These are phyloP conservation scores for Malacoraja senta DNA, from an alignment of 2,797 vertebrate genomes.

Conservation along the genomic window DNA sequence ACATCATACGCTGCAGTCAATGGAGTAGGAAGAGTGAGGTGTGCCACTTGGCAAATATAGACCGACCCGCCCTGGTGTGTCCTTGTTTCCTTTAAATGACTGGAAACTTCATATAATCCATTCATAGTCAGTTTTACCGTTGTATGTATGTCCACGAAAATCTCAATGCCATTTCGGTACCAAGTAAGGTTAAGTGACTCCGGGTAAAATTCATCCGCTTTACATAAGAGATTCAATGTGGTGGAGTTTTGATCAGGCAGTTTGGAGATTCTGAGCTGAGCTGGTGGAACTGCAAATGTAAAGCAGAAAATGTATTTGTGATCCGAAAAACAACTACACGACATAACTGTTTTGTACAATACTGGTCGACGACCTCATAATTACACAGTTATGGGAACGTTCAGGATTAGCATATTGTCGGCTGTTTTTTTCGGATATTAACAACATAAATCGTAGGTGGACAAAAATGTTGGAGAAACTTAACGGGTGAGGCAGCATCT, in stretches of 20 bases:
- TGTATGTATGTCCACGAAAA: neutral
- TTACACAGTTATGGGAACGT: neutral
- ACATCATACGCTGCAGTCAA: neutral
- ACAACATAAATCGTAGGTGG: neutral
- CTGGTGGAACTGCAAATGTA: neutral
- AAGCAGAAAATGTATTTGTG: too few relatives aligned
- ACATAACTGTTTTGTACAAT: neutral
- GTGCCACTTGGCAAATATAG: neutral
- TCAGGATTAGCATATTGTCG: neutral
- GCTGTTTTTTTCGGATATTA: too few relatives aligned
- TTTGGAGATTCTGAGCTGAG: neutral
- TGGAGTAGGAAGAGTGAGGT: neutral
- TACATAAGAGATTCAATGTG: neutral
- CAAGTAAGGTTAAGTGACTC: neutral
- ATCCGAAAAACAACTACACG: neutral
- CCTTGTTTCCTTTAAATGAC: neutral
- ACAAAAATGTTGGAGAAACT: too few relatives aligned
- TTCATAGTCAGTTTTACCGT: neutral
- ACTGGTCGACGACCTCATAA: neutral
- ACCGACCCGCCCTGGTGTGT: neutral
- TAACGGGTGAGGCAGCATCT: too few relatives aligned
- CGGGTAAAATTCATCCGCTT: neutral
- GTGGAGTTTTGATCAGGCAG: neutral
- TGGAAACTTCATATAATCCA: neutral
- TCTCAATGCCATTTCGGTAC: neutral